Conservation (phyloP, 2,888 invertebrate species). For the Heliconius erato region DNA sequence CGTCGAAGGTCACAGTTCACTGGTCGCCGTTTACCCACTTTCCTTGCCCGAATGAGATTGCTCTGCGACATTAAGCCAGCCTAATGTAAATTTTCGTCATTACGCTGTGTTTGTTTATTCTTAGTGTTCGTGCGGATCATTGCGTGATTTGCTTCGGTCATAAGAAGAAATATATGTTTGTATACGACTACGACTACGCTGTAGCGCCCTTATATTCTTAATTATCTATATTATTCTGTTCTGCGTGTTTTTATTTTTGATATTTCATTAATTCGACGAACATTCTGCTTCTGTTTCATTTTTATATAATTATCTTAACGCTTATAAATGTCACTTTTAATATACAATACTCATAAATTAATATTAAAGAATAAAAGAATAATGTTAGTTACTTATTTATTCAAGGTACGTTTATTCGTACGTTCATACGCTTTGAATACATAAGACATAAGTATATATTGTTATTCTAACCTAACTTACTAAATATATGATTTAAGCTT, state of each 20-base stretch:
- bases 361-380: too few species aligned
- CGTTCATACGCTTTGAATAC: too few species aligned
- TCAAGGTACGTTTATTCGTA: too few species aligned
- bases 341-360: too few species aligned
- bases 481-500: too few species aligned
- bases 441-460: too few species aligned
- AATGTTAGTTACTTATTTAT: too few species aligned
- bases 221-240: conserved; percentile 37
- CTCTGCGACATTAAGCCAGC: conserved; percentile 82
- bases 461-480: too few species aligned
- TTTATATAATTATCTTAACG: not conserved
- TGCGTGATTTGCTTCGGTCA: conserved; percentile 72
- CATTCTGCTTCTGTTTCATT: not conserved
- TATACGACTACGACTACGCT: conserved; percentile 27
- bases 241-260: conserved; percentile 1
- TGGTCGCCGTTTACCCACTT: conserved; percentile 70
- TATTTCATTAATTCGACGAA: not conserved
- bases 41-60: conserved; percentile 82
- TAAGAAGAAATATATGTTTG: conserved; percentile 43
- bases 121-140: conserved; percentile 60
- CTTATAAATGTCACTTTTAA: too few species aligned
- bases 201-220: conserved; percentile 28
- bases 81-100: conserved; percentile 83
- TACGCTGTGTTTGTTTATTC: conserved; percentile 74
- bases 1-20: conserved; percentile 61